Base-by-base conservation (phyloP, 2,113 vertebrate genomes). In the Ancistrus triradiatus region DNA sequence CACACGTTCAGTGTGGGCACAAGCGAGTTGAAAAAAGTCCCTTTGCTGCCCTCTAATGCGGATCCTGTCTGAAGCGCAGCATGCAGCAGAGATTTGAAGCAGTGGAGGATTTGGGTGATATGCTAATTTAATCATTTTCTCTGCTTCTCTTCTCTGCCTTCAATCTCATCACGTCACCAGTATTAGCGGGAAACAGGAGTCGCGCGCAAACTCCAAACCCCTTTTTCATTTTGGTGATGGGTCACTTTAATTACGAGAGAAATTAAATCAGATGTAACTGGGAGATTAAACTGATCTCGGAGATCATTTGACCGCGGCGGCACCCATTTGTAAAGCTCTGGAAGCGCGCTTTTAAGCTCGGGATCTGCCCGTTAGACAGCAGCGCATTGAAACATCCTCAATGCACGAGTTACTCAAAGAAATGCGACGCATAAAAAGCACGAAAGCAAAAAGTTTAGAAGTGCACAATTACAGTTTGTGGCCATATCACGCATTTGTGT, bases 31-130 rank as follows among this genome's bases (percentile, higher is more conserved):
- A 82, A 80, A 62, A 81, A 76, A 85, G 87, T 82, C 84, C 84
- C 88, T 88, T 85, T 89, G 86, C 88, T 90, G 87, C 88, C 88
- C 87, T 86, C 87, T 90, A 90, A 88, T 81, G 87, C 84, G 85
- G 80, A 80, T 68, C 80, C 76, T 71, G 66, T 21, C 42, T 69
- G 72, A 75, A n/a, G 1, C 13, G 4, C 55, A 22, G 33, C 21
- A 55, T 38, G 10, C 28, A 77, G 72, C 72, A 66, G 52, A 71
- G 77, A 81, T 75, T 83, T 74, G 77, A 66, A 72, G 65, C 13
- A 70, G 71, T 67, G 63, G 46, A 51, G 78, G 66, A 68, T 52
- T 48, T 84, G 83, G 74, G 78, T 83, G 75, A 87, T 84, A 88
- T 88, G 84, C 81, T 85, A 84, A 88, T 87, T 86, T 87, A 83